Evolutionary conservation across 2,888 invertebrate species (phyloP).

Genomic region (Andrena minutula): DNA sequence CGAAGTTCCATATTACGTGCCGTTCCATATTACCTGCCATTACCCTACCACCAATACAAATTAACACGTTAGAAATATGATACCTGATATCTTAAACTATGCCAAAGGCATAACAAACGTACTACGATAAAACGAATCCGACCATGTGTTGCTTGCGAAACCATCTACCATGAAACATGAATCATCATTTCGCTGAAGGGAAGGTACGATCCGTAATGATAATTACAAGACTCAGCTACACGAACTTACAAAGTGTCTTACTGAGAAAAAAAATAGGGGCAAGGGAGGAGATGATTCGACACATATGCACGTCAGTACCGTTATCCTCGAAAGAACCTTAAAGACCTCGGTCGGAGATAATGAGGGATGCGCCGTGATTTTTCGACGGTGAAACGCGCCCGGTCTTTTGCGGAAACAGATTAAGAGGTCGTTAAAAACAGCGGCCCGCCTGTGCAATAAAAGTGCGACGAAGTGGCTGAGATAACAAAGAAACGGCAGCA

Average conservation of each 20-base stretch:
- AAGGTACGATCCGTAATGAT: conserved; percentile 43
- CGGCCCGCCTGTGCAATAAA: neutral
- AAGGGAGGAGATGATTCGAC: conserved; percentile 29
- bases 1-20: too few relatives aligned
- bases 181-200: conserved; percentile 29
- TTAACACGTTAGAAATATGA: too few relatives aligned
- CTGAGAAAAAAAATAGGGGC: neutral
- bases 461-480: neutral
- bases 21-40: too few relatives aligned
- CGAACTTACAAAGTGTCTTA: neutral
- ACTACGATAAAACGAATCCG: conserved; percentile 8
- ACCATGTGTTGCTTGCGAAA: conserved; percentile 5
- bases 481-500: conserved; percentile 3
- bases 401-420: conserved; percentile 27
- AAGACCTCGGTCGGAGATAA: conserved; percentile 26
- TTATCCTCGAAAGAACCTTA: conserved; percentile 14
- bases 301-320: conserved; percentile 30
- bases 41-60: too few relatives aligned
- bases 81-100: conserved; percentile 3
- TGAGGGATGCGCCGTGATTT: conserved; percentile 43
- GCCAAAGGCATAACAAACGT: conserved; percentile 12
- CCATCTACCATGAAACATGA: conserved; percentile 8
- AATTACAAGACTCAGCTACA: conserved; percentile 28
- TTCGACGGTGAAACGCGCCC: conserved; percentile 22
- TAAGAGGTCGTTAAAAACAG: conserved; percentile 31